Percentiles rank a stretch among this genome's conserved stretches.
These are phyloP conservation scores for Laupala kohalensis DNA, from an alignment of 1,140 invertebrate genomes.

Conservation along the genomic window DNA sequence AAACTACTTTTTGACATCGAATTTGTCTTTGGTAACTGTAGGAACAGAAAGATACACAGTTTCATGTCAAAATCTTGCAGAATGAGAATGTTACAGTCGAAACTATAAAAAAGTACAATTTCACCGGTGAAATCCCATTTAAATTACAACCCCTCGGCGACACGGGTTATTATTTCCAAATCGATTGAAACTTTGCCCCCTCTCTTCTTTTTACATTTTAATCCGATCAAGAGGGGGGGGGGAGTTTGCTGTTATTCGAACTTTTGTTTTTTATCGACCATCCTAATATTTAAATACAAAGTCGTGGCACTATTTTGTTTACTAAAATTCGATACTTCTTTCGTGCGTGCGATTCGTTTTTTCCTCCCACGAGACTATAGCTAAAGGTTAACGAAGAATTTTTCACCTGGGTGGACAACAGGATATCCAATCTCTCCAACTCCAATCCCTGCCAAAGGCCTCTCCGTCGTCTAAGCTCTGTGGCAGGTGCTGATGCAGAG, in stretches of 20 bases:
- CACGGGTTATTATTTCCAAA: too few relatives aligned
- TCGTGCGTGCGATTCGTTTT: neutral
- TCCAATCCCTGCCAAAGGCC: constrained; percentile 21
- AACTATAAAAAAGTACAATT: too few relatives aligned
- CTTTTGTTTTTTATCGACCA: neutral
- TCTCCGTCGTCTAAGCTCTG: constrained; percentile 31
- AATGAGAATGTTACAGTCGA: too few relatives aligned
- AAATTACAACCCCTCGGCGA: too few relatives aligned
- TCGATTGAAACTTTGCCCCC: too few relatives aligned
- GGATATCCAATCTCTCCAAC: constrained; percentile 4
- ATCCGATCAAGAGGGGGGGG: neutral
- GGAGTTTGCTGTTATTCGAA: neutral
- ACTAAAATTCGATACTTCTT: neutral
- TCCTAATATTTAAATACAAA: neutral
- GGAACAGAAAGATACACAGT: too few relatives aligned
- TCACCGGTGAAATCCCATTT: too few relatives aligned
- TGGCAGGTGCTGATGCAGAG: constrained; percentile 31
- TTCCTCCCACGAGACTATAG: neutral
- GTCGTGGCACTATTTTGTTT: neutral
- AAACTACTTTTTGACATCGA: too few relatives aligned
- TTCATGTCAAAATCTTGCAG: too few relatives aligned
- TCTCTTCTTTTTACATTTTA: too few relatives aligned
- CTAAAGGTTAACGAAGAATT: neutral
- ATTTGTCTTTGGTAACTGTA: too few relatives aligned
- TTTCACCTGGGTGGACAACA: constrained; percentile 11